Base-by-base conservation (phyloP, 2,797 vertebrate genomes). In the Tapirus indicus region DNA sequence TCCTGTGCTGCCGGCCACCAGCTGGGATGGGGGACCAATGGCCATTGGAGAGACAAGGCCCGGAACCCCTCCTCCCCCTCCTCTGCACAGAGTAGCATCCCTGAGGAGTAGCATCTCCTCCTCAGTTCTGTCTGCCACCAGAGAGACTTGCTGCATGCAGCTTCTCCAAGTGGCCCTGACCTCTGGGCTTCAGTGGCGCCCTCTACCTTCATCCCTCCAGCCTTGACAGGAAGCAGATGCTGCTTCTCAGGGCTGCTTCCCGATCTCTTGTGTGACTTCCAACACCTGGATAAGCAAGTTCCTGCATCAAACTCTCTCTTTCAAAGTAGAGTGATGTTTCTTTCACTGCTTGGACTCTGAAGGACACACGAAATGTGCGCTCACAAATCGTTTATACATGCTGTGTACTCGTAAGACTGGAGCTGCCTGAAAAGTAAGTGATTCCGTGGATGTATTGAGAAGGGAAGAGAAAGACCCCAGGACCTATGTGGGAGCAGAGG, bases 101-200 rank as follows among this genome's bases (percentile, higher is more conserved):
- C 25, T 11, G 10, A 9, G 20, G 68, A 66, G 32, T 14, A 14
- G 27, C 16, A 2, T 66, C 29, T 66, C 32, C 58, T 32, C 64
- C 7, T 5, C 49, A 52, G 13, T 13, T 52, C 14, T 25, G 23
- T 8, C n/a, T 29, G 35, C 35, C 68, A 17, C 0, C 68, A 69
- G 35, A 0, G 35, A 38, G 35, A 11, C 35, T 3, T 11, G 8
- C 9, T 21, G 35, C 2, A 9, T 7, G 7, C 8, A 20, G 13
- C 66, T 21, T 69, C 18, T 21, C 17, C 18, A 35, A 9, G 66
- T 1, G 10, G 35, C 29, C 32, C 29, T 66, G 64, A 14, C 29
- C 64, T n/a, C 64, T n/a, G 64, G 64, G 32, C 29, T 16, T n/a
- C 29, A 6, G 62, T 5, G 29, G 62, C 62, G 62, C 13, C 49